Percentiles rank a stretch among this genome's conserved stretches.
Evolutionary conservation across 2,113 vertebrate species (phyloP).

Genomic region (Bos indicus): DNA sequence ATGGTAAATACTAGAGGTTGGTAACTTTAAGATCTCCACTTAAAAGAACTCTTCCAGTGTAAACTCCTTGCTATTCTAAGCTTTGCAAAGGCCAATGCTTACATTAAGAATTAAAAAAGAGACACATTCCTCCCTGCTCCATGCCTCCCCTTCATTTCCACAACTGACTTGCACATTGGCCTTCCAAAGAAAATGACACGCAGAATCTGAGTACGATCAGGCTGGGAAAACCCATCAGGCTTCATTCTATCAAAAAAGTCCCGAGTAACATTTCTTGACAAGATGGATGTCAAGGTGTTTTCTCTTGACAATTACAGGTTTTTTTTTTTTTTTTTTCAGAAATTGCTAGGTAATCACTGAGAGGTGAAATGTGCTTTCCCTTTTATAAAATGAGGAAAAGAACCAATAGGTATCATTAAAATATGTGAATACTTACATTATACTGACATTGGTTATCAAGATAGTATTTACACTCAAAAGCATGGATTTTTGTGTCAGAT

Average conservation of each 20-base stretch:
- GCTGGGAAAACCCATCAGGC: neutral
- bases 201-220: neutral
- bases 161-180: neutral
- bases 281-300: neutral
- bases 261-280: neutral
- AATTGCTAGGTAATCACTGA: neutral
- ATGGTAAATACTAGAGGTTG: neutral
- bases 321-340: neutral
- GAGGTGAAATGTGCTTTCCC: neutral
- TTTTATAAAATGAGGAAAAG: slow-evolving; percentile 6
- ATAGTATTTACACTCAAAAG: neutral
- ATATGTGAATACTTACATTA: neutral
- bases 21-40: neutral
- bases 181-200: neutral
- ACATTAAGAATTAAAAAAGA: neutral
- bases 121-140: neutral
- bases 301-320: neutral
- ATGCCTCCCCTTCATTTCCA: neutral
- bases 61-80: neutral
- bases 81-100: neutral
- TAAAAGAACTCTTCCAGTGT: neutral
- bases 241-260: neutral
- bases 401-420: neutral
- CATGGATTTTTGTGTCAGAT: neutral
- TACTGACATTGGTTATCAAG: neutral